Conservation (phyloP, 2,797 vertebrate species). For the Crypturellus tataupa region DNA sequence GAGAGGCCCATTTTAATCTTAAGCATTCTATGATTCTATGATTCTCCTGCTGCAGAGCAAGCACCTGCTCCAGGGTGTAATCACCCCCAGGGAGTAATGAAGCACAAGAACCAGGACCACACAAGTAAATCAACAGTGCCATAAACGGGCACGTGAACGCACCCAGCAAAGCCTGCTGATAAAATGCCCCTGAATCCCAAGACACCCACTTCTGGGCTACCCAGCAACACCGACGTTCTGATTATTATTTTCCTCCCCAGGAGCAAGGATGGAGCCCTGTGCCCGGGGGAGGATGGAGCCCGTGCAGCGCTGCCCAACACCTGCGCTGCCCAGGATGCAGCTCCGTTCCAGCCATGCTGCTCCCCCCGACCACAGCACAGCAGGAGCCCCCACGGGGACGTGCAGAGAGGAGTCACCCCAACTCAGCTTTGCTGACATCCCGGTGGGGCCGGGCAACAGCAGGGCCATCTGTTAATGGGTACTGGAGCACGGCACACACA, state of each 20-base stretch:
- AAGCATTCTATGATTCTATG: too few species aligned
- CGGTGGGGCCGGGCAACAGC: neutral
- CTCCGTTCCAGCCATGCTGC: too few species aligned
- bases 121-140: neutral
- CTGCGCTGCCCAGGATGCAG: too few species aligned
- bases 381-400: neutral
- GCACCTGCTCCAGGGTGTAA: neutral
- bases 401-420: neutral
- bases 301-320: too few species aligned
- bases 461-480: neutral
- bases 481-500: neutral
- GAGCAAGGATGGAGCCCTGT: neutral
- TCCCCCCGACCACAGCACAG: too few species aligned
- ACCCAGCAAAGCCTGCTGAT: neutral
- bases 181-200: neutral
- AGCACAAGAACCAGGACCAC: neutral
- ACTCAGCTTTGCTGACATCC: neutral
- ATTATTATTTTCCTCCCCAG: fast-evolving
- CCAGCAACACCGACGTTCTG: neutral
- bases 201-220: neutral
- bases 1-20: neutral
- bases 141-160: neutral
- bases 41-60: neutral
- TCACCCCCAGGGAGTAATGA: neutral
- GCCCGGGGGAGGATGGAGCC: neutral